Conservation (phyloP, 2,113 vertebrate species). For the Spermophilus dauricus region DNA sequence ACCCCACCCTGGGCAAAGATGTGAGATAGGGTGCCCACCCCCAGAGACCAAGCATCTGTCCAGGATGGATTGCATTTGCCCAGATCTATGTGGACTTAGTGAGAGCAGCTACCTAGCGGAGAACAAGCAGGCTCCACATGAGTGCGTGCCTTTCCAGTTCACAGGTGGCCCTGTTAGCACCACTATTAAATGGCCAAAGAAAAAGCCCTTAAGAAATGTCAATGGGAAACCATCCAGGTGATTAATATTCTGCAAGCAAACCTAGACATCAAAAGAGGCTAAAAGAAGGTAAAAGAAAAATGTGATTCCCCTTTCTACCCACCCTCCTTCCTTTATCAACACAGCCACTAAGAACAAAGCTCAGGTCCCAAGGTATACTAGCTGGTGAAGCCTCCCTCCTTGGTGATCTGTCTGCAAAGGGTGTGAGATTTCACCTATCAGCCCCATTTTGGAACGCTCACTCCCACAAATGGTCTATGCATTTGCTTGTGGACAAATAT, state of each 20-base stretch:
- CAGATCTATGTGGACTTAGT: not conserved
- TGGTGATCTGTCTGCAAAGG: not conserved
- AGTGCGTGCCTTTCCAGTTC: not conserved
- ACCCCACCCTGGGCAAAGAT: not conserved
- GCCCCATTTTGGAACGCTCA: not conserved
- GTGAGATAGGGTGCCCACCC: not conserved
- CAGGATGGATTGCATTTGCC: rapidly evolving
- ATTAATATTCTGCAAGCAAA: not conserved
- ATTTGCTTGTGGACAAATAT: not conserved
- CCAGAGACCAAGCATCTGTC: rapidly evolving
- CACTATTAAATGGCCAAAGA: not conserved
- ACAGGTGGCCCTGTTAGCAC: rapidly evolving
- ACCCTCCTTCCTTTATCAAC: not conserved
- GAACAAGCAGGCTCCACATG: too few relatives aligned
- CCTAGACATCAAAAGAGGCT: not conserved
- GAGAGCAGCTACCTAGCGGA: not conserved
- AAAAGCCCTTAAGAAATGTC: not conserved
- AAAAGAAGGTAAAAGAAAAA: not conserved
- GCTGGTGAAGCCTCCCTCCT: not conserved
- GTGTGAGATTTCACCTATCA: not conserved
- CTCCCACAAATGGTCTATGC: not conserved
- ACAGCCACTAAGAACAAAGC: not conserved
- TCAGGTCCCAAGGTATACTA: not conserved
- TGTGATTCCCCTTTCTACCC: not conserved
- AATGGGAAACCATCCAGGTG: not conserved